Base-by-base conservation (phyloP, 2,797 vertebrate genomes). In the Phrynocephalus forsythii region DNA sequence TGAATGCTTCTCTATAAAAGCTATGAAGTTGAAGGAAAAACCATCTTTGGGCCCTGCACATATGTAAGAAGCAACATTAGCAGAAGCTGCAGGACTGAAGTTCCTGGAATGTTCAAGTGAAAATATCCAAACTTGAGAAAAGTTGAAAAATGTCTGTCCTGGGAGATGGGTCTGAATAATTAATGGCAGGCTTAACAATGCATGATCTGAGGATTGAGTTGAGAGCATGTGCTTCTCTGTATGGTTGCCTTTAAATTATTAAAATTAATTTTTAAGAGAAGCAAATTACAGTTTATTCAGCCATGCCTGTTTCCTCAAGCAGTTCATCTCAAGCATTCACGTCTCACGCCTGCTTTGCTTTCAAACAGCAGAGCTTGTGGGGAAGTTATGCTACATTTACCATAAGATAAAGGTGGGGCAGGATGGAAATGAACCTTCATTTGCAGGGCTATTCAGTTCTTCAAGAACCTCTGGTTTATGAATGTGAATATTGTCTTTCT, bases 81-180 rank as follows among this genome's bases (percentile, higher is more conserved):
- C 2, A 69, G 22, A 83, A 72, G 30, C n/a, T 18, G 13, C 20
- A 33, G n/a, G 30, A 77, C 20, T n/a, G 22, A 71, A 69, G 18
- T 81, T 67, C 16, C 50, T 60, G 20, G 60, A 63, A 26, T 83
- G n/a, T 72, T 75, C 38, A 28, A 50, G 18, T 69, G 68, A 85
- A 85, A 88, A 79, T 33, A 85, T 33, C 16, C 28, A 7, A 90
- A 89, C 18, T 86, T 33, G 2, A 3, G 10, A 10, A 52, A 84
- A 87, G 6, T 82, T 89, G 63, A 88, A 92, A 48, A 44, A 38
- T 13, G 8, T 18, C 68, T 76, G 3, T 86, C 88, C 77, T 83
- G 52, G 30, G 91, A 88, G 26, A 84, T 0, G 6, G 24, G 82
- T 87, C 63, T 50, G 82, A 86, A 82, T 80, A 89, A 83, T 30